These are phyloP conservation scores for Monochamus alternatus DNA, from an alignment of 2,888 invertebrate genomes.

Conservation along the genomic window DNA sequence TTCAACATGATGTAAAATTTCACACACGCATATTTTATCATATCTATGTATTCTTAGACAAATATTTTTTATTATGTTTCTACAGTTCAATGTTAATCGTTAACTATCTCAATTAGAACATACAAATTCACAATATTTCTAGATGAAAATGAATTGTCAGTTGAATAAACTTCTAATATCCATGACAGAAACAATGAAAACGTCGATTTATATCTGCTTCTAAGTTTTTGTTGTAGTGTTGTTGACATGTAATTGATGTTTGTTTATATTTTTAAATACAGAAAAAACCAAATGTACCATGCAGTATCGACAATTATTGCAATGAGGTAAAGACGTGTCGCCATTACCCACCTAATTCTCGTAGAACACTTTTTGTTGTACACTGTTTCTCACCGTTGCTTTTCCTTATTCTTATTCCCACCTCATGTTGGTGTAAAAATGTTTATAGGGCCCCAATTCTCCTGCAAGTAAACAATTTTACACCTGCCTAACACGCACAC, in stretches of 20 bases:
- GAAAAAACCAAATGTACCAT: slow-evolving; percentile 94
- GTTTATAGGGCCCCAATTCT: not conserved
- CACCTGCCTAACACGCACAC: not conserved
- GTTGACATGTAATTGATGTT: slow-evolving; percentile 56
- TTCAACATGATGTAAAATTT: no score
- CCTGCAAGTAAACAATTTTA: slow-evolving; percentile 8
- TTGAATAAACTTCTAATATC: no score
- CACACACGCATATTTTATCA: no score
- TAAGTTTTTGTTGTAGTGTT: slow-evolving; percentile 32
- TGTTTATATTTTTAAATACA: slow-evolving; percentile 74
- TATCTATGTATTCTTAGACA: no score
- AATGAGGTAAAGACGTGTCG: slow-evolving; percentile 81
- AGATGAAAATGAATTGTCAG: no score
- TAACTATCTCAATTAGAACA: no score
- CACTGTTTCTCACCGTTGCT: slow-evolving; percentile 41
- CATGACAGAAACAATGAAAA: no score
- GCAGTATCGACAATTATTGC: slow-evolving; percentile 95
- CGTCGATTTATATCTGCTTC: slow-evolving; percentile 18
- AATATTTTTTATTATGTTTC: no score
- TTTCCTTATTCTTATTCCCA: slow-evolving; percentile 27
- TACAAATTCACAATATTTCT: no score
- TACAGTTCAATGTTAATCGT: no score
- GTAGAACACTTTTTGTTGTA: slow-evolving; percentile 52
- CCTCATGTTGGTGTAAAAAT: slow-evolving; percentile 8
- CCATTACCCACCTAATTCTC: slow-evolving; percentile 40